Conservation (phyloP, 2,113 vertebrate genomes). For the Rousettus leschenaultii region DNA sequence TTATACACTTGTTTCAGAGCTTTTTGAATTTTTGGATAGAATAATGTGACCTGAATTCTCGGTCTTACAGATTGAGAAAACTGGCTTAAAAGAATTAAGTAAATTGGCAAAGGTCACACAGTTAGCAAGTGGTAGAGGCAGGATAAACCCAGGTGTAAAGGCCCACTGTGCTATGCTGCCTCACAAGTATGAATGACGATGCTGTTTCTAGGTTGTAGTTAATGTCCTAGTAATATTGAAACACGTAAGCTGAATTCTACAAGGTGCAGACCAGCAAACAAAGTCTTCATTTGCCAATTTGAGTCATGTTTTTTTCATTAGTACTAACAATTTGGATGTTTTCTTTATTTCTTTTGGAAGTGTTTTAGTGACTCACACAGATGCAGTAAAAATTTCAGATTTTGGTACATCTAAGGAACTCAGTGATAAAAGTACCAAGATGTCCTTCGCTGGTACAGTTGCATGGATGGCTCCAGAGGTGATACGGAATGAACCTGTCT, state of each 20-base stretch:
- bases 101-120: not conserved
- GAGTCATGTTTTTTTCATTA: not conserved
- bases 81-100: not conserved
- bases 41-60: not conserved
- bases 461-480: slow-evolving; percentile 99
- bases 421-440: slow-evolving; percentile 98
- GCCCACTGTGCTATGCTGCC: not conserved
- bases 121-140: not conserved
- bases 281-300: not conserved
- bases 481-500: slow-evolving; percentile 97
- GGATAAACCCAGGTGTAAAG: not conserved
- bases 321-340: slow-evolving; percentile 36
- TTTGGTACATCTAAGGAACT: slow-evolving; percentile 99
- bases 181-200: not conserved
- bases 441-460: slow-evolving; percentile 98
- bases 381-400: slow-evolving; percentile 98
- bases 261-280: not conserved
- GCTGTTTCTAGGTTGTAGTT: not conserved
- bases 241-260: not conserved
- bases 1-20: not conserved
- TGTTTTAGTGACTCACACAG: slow-evolving; percentile 96
- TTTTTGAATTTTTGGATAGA: not conserved
- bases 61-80: not conserved
- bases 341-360: slow-evolving; percentile 78
- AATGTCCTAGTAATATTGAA: not conserved